Conservation (phyloP, 2,113 vertebrate genomes). For the Urocynchramus pylzowi region DNA sequence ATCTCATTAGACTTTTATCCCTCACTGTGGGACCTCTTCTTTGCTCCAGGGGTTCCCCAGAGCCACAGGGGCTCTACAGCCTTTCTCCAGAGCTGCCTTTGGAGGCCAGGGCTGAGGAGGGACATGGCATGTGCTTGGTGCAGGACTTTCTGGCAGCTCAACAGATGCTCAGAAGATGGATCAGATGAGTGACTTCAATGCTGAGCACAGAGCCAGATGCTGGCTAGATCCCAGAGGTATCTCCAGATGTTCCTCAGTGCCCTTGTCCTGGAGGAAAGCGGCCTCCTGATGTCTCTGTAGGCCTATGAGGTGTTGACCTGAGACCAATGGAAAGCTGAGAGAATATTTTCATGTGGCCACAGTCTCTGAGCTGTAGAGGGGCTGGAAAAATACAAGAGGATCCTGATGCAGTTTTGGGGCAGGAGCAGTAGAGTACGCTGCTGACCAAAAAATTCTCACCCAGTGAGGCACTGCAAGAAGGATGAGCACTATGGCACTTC, state of each 20-base stretch:
- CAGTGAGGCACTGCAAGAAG: background rate
- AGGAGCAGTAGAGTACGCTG: background rate
- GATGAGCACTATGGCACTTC: background rate
- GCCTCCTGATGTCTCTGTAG: background rate
- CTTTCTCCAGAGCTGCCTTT: background rate
- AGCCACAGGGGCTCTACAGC: background rate
- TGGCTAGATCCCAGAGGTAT: background rate
- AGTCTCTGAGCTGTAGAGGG: background rate
- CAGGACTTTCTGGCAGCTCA: background rate
- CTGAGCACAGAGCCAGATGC: background rate
- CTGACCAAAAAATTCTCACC: background rate
- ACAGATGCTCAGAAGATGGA: background rate
- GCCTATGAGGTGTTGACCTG: background rate
- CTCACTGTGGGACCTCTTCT: background rate
- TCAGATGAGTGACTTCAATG: background rate
- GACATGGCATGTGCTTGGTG: background rate
- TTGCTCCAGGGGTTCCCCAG: background rate
- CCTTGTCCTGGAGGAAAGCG: fast-evolving
- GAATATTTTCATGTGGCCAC: background rate
- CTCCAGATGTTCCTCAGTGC: background rate
- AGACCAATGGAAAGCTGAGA: background rate
- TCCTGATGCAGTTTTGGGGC: background rate
- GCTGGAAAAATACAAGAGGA: background rate
- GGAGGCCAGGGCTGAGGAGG: background rate
- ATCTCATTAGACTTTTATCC: background rate